phyloP scores from a whole-genome alignment of 2,113 vertebrate genomes.

The Ariopsis seemanni region DNA sequence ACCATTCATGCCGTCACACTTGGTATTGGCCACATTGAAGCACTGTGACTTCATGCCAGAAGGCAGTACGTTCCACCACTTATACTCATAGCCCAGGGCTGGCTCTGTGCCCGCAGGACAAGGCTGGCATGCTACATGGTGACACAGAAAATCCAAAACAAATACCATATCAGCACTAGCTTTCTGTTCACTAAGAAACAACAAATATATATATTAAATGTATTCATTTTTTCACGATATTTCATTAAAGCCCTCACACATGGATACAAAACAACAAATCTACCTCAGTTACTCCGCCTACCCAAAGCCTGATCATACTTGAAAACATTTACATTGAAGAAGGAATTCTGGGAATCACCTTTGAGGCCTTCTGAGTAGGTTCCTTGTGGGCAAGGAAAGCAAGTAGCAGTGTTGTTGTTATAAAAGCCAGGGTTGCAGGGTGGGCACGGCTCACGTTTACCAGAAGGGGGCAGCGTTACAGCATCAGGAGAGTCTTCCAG shows the following conservation, averaged over 20 bases:
- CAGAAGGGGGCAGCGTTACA: slow-evolving; percentile 82
- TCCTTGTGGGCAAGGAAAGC: slow-evolving; percentile 85
- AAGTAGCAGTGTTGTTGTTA: slow-evolving; percentile 87
- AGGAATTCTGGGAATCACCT: slow-evolving; percentile 66
- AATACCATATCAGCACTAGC: neutral
- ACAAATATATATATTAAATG: neutral
- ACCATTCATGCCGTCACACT: slow-evolving; percentile 96
- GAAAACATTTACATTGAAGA: neutral
- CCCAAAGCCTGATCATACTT: neutral
- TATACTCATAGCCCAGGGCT: slow-evolving; percentile 87
- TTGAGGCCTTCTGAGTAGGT: slow-evolving; percentile 87
- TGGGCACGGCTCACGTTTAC: slow-evolving; percentile 87
- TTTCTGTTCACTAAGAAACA: neutral
- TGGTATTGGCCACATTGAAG: slow-evolving; percentile 95
- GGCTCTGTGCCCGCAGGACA: slow-evolving; percentile 95
- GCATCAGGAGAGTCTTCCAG: slow-evolving; percentile 78
- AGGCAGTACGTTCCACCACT: slow-evolving; percentile 96
- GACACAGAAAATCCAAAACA: slow-evolving; percentile 28
- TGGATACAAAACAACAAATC: neutral
- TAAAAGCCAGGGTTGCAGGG: slow-evolving; percentile 97
- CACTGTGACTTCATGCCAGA: slow-evolving; percentile 95
- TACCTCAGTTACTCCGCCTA: neutral
- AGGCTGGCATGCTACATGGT: slow-evolving; percentile 76
- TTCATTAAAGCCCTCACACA: neutral
- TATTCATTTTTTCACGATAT: neutral